Conservation (phyloP, 2,113 vertebrate species). For the Siniperca chuatsi region DNA sequence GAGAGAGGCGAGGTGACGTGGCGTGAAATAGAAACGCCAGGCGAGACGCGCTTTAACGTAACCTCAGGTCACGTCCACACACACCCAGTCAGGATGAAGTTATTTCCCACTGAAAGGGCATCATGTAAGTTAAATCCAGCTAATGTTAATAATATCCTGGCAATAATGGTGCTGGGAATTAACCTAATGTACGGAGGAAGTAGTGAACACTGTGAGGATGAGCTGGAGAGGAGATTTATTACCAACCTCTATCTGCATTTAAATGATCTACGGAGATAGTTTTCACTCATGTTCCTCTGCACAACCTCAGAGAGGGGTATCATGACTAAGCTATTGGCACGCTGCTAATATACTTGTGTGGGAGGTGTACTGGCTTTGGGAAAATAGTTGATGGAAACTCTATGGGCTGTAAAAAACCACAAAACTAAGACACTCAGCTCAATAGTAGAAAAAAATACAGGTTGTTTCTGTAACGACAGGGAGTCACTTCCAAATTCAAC, state of each 20-base stretch:
- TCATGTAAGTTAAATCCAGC: constrained; percentile 57
- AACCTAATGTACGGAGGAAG: constrained; percentile 38
- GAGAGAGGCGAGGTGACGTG: constrained; percentile 65
- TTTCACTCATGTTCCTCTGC: constrained; percentile 38
- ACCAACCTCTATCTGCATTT: constrained; percentile 45
- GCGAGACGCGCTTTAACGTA: constrained; percentile 47
- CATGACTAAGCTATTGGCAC: constrained; percentile 55
- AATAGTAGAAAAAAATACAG: not conserved
- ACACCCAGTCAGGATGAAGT: constrained; percentile 41
- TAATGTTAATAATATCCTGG: constrained; percentile 55
- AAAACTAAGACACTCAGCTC: constrained; percentile 4
- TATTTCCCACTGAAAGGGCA: constrained; percentile 52
- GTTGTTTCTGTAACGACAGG: constrained; percentile 21
- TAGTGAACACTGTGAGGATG: constrained; percentile 7
- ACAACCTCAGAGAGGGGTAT: constrained; percentile 35
- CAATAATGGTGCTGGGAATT: constrained; percentile 31
- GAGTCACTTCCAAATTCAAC: constrained; percentile 60
- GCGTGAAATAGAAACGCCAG: constrained; percentile 75
- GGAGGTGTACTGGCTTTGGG: constrained; percentile 63
- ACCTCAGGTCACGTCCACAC: constrained; percentile 51
- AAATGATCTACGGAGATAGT: constrained; percentile 41
- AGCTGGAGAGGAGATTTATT: constrained; percentile 27
- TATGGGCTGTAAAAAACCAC: constrained; percentile 24
- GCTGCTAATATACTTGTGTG: constrained; percentile 52
- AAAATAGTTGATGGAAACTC: constrained; percentile 45